Evolutionary conservation across 2,113 vertebrate species (phyloP), one percentile per base, ranked within the genome.

Genomic region (Rhabdornis inornatus): DNA sequence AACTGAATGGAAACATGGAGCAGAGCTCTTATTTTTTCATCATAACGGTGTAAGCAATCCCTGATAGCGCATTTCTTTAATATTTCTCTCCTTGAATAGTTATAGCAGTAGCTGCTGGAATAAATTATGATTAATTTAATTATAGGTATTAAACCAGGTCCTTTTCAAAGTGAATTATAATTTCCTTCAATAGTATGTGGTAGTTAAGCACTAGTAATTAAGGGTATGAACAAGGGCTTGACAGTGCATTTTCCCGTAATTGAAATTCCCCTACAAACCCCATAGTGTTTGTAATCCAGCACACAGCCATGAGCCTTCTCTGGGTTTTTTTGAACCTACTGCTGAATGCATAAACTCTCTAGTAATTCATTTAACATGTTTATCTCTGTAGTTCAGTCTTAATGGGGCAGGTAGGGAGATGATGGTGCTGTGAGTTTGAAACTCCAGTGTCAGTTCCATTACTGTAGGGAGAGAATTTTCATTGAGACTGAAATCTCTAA

Each of bases 71-170:
- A 63, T 90, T 94, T 87, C 85, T 93, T 90, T 57, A 92, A 77
- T 87, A 87, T 86, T 89, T 94, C 31, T 47, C 44, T 94, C 81
- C 27, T 96, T 94, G 87, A 61, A 69, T 37, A 81, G 63, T 81
- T 87, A 71, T 59, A 61, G 22, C 76, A 60, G 81, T 88, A 94
- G 72, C 68, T 86, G 60, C 70, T 96, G 71, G 85, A 97, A 95
- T 96, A 96, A 96, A 94, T 97, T 94, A 93, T 94, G 52, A 94
- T 96, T 96, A 95, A 83, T 55, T 95, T 97, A 95, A 95, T 97
- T 97, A 85, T 94, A 89, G 89, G 89, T 74, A 90, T 85, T 87
- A 96, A 95, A 97, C 50, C 70, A 86, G 52, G 57, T 94, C 90
- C 94, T 97, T 63, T 82, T 53, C 90, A 90, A 90, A 85, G 16